Evolutionary conservation across 2,888 invertebrate genomes (phyloP).

Genomic region (Steinernema hermaphroditum): DNA sequence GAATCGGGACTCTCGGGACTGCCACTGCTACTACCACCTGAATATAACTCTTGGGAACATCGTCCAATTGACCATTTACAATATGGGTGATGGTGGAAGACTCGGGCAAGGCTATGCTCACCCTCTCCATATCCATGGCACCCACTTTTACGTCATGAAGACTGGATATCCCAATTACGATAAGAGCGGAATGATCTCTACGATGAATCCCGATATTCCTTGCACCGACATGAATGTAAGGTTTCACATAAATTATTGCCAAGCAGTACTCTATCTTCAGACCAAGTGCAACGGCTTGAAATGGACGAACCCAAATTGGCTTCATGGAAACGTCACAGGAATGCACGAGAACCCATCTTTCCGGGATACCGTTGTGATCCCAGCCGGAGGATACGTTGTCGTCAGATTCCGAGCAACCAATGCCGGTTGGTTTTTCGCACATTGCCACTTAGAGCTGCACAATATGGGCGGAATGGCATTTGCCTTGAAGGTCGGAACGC

Average conservation of each 20-base stretch:
- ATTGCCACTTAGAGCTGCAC: slow-evolving; percentile 36
- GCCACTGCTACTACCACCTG: slow-evolving; percentile 59
- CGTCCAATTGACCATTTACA: slow-evolving; percentile 58
- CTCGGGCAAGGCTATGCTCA: slow-evolving; percentile 57
- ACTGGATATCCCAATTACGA: slow-evolving; percentile 59
- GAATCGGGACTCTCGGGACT: slow-evolving; percentile 44
- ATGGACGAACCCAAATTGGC: slow-evolving; percentile 32
- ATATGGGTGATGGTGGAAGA: slow-evolving; percentile 60
- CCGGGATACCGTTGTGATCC: slow-evolving; percentile 54
- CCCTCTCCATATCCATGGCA: slow-evolving; percentile 63
- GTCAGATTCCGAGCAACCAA: slow-evolving; percentile 37
- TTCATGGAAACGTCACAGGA: background rate
- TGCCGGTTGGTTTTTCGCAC: slow-evolving; percentile 36
- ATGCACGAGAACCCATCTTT: slow-evolving; percentile 32
- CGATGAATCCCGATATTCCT: slow-evolving; percentile 55
- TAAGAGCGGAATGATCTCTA: slow-evolving; percentile 45
- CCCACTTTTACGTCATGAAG: slow-evolving; percentile 62
- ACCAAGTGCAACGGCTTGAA: slow-evolving; percentile 44
- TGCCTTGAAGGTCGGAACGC: slow-evolving; percentile 23
- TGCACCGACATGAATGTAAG: slow-evolving; percentile 43
- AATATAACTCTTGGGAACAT: slow-evolving; percentile 56
- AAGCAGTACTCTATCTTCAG: slow-evolving; percentile 23
- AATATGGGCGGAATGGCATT: slow-evolving; percentile 34
- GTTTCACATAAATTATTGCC: background rate
- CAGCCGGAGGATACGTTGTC: slow-evolving; percentile 54